Percentiles rank a stretch among this genome's conserved stretches.
Evolutionary conservation across 2,797 vertebrate species (phyloP).

Genomic region (Notolepis coatsorum): DNA sequence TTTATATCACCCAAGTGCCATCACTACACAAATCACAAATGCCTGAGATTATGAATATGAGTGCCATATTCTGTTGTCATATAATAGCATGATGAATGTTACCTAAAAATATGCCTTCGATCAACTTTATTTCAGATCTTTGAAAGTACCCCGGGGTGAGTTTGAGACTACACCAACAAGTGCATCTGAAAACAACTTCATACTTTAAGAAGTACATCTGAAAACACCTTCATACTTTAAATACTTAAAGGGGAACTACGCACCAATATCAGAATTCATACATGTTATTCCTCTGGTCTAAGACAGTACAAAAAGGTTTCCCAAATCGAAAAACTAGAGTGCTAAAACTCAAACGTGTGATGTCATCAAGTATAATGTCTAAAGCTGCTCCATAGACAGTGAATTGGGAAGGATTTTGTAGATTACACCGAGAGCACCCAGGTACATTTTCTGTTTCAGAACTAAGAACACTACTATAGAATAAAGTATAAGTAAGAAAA

Average conservation of each 20-base stretch:
- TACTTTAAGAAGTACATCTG: conserved; percentile 35
- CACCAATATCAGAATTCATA: too few species aligned
- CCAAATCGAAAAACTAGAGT: too few species aligned
- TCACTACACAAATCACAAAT: conserved; percentile 41
- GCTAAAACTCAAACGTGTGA: too few species aligned
- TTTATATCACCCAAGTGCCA: conserved; percentile 44
- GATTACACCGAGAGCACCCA: too few species aligned
- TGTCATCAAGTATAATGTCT: too few species aligned
- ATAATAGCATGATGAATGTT: conserved; percentile 44
- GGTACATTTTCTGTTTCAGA: too few species aligned
- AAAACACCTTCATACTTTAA: conserved; percentile 6
- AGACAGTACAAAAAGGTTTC: conserved; percentile 33
- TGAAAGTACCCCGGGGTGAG: conserved; percentile 63
- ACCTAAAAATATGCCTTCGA: conserved; percentile 63
- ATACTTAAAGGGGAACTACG: not conserved
- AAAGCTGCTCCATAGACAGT: too few species aligned
- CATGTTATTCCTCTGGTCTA: too few species aligned
- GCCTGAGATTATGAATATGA: not conserved
- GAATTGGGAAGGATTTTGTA: too few species aligned
- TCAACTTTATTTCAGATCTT: conserved; percentile 80
- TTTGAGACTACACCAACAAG: conserved; percentile 53
- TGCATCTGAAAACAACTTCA: conserved; percentile 40
- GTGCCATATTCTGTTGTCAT: conserved; percentile 25
- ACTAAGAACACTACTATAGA: too few species aligned
- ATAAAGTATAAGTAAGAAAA: too few species aligned